Evolutionary conservation across 2,888 invertebrate species (phyloP), one percentile per base, ranked within the genome.

Genomic region (Escarpia spicata): DNA sequence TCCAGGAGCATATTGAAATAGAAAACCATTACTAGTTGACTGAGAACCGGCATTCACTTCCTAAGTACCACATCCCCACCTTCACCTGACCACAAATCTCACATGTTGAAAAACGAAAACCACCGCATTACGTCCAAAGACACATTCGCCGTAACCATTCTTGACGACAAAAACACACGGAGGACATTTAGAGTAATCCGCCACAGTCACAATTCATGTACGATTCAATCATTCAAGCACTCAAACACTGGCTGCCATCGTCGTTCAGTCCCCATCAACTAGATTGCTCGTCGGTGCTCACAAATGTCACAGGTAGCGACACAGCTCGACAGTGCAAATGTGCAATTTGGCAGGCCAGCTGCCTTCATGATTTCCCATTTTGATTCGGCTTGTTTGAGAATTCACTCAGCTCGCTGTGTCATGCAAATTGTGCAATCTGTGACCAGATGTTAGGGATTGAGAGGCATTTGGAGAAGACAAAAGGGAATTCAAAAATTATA

Each of bases 401-500:
- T 75, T 4, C 75, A 75, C 75, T 75, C 75, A 75, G 75, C n/a
- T 75, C n/a, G 75, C 19, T 26, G 19, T 6, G n/a, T n/a, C 75
- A n/a, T 75, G 75, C 75, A 75, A 75, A 75, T 26, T 75, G 75
- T 75, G 75, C 75, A 75, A 19, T 26, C 75, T 15, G 75, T 26
- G 75, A 75, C 19, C 75, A 75, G 19, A 19, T 26, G 75, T 26
- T 75, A 19, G 75, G 75, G 75, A 19, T 75, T 6, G 52, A 52
- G 75, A 75, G 2, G 19, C 75, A 75, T 4, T 75, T 75, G 26
- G n/a, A 75, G n/a, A 75, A 75, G 75, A 75, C 75, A n/a, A 75
- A 75, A 75, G 75, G 75, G 75, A 75, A 75, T 75, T 75, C 15
- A 75, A 75, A 75, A 75, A 75, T 75, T n/a, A 75, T 26, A 75